Conservation (phyloP, 2,888 invertebrate species). For the Chymomyza amoena region DNA sequence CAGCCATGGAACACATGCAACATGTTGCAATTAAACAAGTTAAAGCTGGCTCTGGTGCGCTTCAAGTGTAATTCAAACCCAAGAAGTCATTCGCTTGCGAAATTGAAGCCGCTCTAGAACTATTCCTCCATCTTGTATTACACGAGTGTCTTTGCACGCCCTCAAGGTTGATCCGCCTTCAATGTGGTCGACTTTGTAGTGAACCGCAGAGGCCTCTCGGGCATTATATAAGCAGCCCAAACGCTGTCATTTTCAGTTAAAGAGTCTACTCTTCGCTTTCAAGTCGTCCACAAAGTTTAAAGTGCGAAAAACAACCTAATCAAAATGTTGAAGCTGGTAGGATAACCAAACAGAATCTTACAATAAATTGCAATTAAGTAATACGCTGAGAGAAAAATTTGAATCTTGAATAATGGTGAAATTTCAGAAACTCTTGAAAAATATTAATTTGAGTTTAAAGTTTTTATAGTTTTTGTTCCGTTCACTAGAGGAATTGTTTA, state of each 20-base stretch:
- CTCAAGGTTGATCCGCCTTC: conserved; percentile 37
- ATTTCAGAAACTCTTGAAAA: too few species aligned
- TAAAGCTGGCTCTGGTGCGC: conserved; percentile 3
- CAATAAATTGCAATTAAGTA: conserved; percentile 19
- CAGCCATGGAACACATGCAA: conserved; percentile 3
- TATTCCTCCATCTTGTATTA: conserved; percentile 25
- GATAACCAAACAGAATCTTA: conserved; percentile 11
- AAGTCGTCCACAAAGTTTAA: background rate
- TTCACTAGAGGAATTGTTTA: too few species aligned
- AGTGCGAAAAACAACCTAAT: background rate
- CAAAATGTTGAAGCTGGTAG: conserved; percentile 63
- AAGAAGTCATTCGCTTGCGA: conserved; percentile 33
- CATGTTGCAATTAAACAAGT: conserved; percentile 5
- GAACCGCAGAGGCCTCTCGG: background rate
- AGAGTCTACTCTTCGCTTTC: background rate
- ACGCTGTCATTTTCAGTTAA: conserved; percentile 28
- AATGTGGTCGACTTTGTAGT: conserved; percentile 5
- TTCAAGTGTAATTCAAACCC: conserved; percentile 30
- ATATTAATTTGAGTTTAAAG: too few species aligned
- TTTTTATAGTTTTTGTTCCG: too few species aligned
- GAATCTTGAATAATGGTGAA: background rate
- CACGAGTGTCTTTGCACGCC: conserved; percentile 35
- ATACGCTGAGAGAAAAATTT: background rate
- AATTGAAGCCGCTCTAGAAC: conserved; percentile 28
- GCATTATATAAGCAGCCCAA: conserved; percentile 35